Percentiles rank a stretch among this genome's conserved stretches.
phyloP scores from a whole-genome alignment of 2,888 invertebrate genomes.

The Nephrotoma guestfalica region DNA sequence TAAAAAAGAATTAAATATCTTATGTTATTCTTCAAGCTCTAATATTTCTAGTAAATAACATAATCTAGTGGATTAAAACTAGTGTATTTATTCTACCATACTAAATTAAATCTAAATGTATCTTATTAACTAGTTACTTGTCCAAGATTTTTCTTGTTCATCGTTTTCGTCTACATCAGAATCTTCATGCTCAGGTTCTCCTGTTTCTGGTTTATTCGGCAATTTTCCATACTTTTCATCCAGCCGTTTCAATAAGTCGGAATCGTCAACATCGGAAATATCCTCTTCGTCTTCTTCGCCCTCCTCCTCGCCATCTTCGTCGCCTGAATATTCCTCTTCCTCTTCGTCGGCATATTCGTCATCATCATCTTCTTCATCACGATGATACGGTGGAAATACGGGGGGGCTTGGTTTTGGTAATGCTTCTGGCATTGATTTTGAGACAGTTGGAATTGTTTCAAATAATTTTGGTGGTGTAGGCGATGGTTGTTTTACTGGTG shows the following conservation, averaged over 20 bases:
- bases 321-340: conserved; percentile 25
- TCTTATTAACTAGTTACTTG: conserved; percentile 22
- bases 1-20: background rate
- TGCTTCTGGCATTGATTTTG: background rate
- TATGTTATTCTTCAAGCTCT: background rate
- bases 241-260: conserved; percentile 49
- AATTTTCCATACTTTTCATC: conserved; percentile 61
- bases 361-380: conserved; percentile 25
- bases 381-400: background rate
- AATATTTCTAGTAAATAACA: background rate
- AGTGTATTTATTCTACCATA: background rate
- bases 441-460: background rate
- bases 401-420: background rate
- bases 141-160: conserved; percentile 26
- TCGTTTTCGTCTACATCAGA: conserved; percentile 24
- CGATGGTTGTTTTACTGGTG: background rate
- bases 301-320: conserved; percentile 21
- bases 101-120: conserved; percentile 10
- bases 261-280: conserved; percentile 52
- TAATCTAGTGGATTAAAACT: background rate
- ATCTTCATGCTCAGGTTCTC: conserved; percentile 27
- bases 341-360: conserved; percentile 21
- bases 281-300: conserved; percentile 34
- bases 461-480: background rate
- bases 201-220: conserved; percentile 33